Evolutionary conservation across 2,113 vertebrate genomes (phyloP).

Genomic region (Jacana jacana): DNA sequence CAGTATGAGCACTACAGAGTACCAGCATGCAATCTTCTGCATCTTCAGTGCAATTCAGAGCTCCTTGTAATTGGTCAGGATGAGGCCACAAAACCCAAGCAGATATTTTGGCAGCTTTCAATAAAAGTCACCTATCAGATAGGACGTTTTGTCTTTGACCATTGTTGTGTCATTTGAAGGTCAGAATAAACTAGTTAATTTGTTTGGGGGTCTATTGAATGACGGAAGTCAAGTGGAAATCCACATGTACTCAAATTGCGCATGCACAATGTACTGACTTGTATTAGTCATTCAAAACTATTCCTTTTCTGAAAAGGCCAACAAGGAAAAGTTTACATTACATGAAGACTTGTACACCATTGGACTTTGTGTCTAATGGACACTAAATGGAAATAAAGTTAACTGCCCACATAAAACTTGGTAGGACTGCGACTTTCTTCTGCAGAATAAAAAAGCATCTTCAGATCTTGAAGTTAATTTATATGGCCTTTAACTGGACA

Average conservation of each 20-base stretch:
- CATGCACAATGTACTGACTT: not conserved
- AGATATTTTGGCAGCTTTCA: not conserved
- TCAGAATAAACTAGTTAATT: not conserved
- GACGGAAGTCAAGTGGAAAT: not conserved
- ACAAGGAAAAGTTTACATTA: not conserved
- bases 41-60: not conserved
- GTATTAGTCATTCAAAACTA: not conserved
- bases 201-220: not conserved
- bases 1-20: not conserved
- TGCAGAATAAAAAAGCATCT: not conserved
- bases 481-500: not conserved
- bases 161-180: not conserved
- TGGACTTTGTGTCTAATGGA: not conserved
- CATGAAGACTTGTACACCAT: not conserved
- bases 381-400: not conserved
- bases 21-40: not conserved
- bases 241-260: not conserved
- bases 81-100: not conserved
- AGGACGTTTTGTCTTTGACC: not conserved
- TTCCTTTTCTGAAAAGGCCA: not conserved
- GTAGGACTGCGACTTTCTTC: not conserved
- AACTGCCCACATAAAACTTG: not conserved
- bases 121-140: not conserved
- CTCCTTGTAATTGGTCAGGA: not conserved
- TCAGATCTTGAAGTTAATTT: not conserved